These are phyloP conservation scores for Eulemur coronatus DNA, from an alignment of 2,797 vertebrate genomes.

Conservation along the genomic window DNA sequence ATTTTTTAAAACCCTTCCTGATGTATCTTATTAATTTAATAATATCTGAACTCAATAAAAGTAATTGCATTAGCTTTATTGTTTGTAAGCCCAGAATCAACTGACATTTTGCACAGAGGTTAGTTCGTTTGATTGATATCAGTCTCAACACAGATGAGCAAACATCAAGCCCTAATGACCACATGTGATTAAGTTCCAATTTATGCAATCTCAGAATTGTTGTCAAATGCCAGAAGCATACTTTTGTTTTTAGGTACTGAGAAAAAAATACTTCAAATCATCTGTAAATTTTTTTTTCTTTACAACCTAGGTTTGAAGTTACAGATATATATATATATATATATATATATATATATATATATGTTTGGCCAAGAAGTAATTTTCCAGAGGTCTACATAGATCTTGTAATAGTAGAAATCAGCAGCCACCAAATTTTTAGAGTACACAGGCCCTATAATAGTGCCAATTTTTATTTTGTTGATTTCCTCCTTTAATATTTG, in stretches of 20 bases:
- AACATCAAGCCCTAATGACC: slow-evolving; percentile 42
- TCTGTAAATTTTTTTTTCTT: background rate
- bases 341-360: background rate
- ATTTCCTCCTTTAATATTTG: background rate
- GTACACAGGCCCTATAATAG: background rate
- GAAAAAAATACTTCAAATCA: background rate
- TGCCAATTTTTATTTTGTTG: background rate
- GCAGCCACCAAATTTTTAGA: background rate
- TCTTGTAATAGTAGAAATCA: background rate
- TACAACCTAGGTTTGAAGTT: background rate
- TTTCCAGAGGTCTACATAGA: background rate
- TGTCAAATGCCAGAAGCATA: slow-evolving; percentile 25
- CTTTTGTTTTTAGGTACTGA: background rate
- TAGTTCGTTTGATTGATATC: slow-evolving; percentile 55
- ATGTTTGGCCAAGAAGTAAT: background rate
- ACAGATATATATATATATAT: background rate
- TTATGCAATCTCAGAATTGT: slow-evolving; percentile 16
- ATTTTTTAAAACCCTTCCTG: slow-evolving; percentile 25
- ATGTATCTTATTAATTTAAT: slow-evolving; percentile 63
- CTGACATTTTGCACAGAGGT: slow-evolving; percentile 52
- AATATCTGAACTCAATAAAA: slow-evolving; percentile 34
- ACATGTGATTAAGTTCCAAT: slow-evolving; percentile 41
- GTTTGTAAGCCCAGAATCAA: slow-evolving; percentile 12
- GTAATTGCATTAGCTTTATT: slow-evolving; percentile 56
- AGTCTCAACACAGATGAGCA: slow-evolving; percentile 23